Percentiles rank a stretch among this genome's conserved stretches.
Evolutionary conservation across 2,888 invertebrate species (phyloP).

Genomic region (Escarpia spicata): DNA sequence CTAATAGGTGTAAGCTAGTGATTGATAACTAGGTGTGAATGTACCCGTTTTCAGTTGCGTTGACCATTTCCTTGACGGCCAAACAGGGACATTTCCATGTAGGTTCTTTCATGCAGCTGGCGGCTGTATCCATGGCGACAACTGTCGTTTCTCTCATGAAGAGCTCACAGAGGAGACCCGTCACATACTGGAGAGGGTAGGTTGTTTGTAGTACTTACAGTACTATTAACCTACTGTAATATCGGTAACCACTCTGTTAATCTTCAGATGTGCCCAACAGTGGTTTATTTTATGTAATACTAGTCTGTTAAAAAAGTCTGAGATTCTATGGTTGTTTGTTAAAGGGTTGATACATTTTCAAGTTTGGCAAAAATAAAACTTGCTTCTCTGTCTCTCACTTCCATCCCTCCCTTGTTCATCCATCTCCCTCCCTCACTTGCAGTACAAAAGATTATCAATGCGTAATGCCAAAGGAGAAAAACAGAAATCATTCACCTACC

Average conservation of each 20-base stretch:
- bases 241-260: background rate
- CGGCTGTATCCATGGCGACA: conserved; percentile 76
- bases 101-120: conserved; percentile 92
- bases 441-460: too few relatives aligned
- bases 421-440: too few relatives aligned
- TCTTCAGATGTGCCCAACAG: background rate
- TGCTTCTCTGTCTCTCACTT: too few relatives aligned
- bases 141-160: conserved; percentile 93
- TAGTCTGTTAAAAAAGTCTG: too few relatives aligned
- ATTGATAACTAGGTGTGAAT: background rate
- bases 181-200: conserved; percentile 24
- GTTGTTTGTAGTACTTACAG: background rate
- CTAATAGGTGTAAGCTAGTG: too few relatives aligned
- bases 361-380: too few relatives aligned
- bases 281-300: too few relatives aligned
- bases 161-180: conserved; percentile 82
- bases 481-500: background rate
- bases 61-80: background rate
- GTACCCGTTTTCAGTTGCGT: background rate
- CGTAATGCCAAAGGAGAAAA: too few relatives aligned
- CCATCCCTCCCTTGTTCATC: too few relatives aligned
- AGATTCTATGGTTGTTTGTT: too few relatives aligned
- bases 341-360: too few relatives aligned
- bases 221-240: background rate
- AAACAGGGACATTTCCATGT: conserved; percentile 84